Evolutionary conservation across 2,888 invertebrate species (phyloP), one percentile per base, ranked within the genome.

Genomic region (Pecten maximus): DNA sequence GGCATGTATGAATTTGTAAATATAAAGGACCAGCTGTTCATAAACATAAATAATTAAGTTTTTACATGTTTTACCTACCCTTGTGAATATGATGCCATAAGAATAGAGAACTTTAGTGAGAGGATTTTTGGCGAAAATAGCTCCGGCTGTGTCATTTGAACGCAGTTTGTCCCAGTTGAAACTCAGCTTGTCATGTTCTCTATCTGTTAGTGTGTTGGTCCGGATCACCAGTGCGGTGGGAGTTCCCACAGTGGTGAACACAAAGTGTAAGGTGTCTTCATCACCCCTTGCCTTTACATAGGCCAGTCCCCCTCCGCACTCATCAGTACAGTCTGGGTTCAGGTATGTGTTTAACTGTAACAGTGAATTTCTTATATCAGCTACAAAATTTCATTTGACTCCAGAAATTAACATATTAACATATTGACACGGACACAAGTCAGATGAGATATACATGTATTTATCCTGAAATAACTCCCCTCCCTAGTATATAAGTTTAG

Each of bases 81-180:
- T 97, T 94, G 97, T 97, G 92, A 98, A 97, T 28, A 97, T 97
- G 89, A 97, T 96, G 54, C 97, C 97, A 97, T 98, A 98, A 54
- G 97, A 97, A 94, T 98, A 98, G 2, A 94, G 92, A 0, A 97
- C 97, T 89, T 95, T 92, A n/a, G 88, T 88, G 15, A 40, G 88
- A 60, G 93, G 44, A 54, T n/a, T 92, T 15, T 94, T 93, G 12
- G 94, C 92, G 19, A 91, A 54, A 74, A 89, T 88, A 86, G 91
- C 89, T 40, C 88, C 91, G 44, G 93, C 92, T 0, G 74, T 35
- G 89, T 94, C 94, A 12, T 89, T 87, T 0, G 93, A 91, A 87
- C 96, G 89, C 44, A 96, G 97, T 0, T 96, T 93, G 0, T 96
- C 93, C 98, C 98, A 98, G 88, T 96, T 94, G 16, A 98, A 96